A percentile compares a stretch with the other conserved stretches of the same genome.
Conservation (phyloP, 2,113 vertebrate species). For the Prolemur simus region DNA sequence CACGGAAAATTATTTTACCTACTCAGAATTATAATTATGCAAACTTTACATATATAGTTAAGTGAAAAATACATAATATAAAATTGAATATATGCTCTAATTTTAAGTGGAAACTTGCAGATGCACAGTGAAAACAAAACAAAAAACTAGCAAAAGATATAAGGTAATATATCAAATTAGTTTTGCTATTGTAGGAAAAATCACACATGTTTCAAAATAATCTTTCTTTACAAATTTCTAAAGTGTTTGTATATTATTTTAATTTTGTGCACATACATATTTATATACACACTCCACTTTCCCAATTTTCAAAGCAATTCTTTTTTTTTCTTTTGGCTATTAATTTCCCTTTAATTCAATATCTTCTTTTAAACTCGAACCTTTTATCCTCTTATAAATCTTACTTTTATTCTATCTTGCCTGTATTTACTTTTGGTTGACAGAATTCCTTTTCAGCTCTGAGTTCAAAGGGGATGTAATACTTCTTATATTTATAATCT, state of each 20-base stretch:
- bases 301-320: not conserved
- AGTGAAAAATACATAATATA: slow-evolving; percentile 1
- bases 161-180: not conserved
- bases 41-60: slow-evolving; percentile 10
- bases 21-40: slow-evolving; percentile 34
- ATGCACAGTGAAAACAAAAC: not conserved
- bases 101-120: not conserved
- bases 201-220: not conserved
- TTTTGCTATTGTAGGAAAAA: slow-evolving; percentile 20
- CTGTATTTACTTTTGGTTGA: slow-evolving; percentile 65
- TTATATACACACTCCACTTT: not conserved
- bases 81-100: slow-evolving; percentile 15
- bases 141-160: not conserved
- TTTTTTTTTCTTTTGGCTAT: not conserved
- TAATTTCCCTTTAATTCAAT: slow-evolving; percentile 51
- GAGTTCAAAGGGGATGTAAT: slow-evolving; percentile 48
- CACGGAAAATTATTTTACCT: not conserved
- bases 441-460: slow-evolving; percentile 48
- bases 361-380: slow-evolving; percentile 42
- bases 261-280: not conserved
- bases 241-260: slow-evolving; percentile 14
- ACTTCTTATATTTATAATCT: not conserved
- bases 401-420: slow-evolving; percentile 49
- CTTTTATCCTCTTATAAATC: slow-evolving; percentile 30
- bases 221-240: not conserved